A percentile compares a stretch with the other conserved stretches of the same genome.
These are phyloP conservation scores for Xanthorhoe spadicearia DNA, from an alignment of 2,888 invertebrate genomes.

Conservation along the genomic window DNA sequence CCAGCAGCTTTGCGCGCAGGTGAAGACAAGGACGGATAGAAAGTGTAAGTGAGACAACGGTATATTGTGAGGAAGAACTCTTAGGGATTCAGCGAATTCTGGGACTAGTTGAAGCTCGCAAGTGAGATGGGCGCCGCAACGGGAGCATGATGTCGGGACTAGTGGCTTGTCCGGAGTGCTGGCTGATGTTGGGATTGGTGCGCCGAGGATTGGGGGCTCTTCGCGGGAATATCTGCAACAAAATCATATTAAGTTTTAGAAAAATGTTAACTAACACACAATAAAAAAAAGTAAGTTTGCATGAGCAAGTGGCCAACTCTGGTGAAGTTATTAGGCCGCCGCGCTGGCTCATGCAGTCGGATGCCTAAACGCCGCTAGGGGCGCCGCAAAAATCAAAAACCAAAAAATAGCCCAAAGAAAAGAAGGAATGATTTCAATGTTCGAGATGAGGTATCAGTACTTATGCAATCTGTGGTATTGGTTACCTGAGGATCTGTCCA, in stretches of 20 bases:
- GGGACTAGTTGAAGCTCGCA: constrained; percentile 95
- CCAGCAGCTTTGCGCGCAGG: constrained; percentile 95
- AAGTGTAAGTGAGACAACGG: constrained; percentile 88
- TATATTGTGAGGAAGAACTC: constrained; percentile 81
- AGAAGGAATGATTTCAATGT: too few relatives aligned
- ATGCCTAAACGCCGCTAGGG: too few relatives aligned
- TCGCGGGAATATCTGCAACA: constrained; percentile 89
- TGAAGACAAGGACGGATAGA: constrained; percentile 93
- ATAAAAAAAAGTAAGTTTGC: too few relatives aligned
- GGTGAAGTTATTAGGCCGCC: too few relatives aligned
- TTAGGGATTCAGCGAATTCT: constrained; percentile 89
- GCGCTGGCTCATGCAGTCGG: too few relatives aligned
- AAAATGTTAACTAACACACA: too few relatives aligned
- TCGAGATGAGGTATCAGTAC: too few relatives aligned
- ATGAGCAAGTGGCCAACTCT: too few relatives aligned
- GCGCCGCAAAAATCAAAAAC: too few relatives aligned
- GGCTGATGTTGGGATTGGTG: constrained; percentile 84
- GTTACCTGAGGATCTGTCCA: constrained; percentile 92
- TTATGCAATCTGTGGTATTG: too few relatives aligned
- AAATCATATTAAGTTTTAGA: background rate
- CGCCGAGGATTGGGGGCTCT: constrained; percentile 87
- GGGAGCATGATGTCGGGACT: constrained; percentile 81
- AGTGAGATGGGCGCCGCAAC: constrained; percentile 89
- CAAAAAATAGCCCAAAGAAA: too few relatives aligned
- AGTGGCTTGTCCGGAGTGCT: constrained; percentile 61